Evolutionary conservation across 2,888 invertebrate species (phyloP), one percentile per base, ranked within the genome.

Genomic region (Pherbina coryleti): DNA sequence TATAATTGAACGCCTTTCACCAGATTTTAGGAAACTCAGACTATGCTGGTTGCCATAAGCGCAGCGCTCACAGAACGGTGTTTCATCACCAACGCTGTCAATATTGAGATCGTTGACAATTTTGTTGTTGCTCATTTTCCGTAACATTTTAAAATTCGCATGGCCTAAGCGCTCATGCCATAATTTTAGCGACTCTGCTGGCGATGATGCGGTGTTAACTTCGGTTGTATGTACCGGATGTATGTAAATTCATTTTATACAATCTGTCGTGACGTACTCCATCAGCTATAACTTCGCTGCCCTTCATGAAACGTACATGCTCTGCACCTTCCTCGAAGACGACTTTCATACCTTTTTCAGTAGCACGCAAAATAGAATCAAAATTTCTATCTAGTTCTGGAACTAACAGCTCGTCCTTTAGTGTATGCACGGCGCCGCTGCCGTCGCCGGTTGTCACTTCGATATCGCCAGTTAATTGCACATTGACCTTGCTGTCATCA

Each of bases 271-370:
- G 76, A 62, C 76, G 74, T n/a, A 78, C 28, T 60, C 79, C 79
- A 75, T 76, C 82, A 66, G 72, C 81, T 66, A 81, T 75, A 17
- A 73, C 17, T 66, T 66, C 25, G 25, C 53, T 44, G n/a, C 34
- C 66, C 53, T 82, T 79, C 44, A 80, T 53, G 70, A 82, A 81
- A 31, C 9, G 28, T 8, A 79, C 80, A 8, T 78, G 67, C 0
- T 80, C 25, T 17, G 73, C 80, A 57, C 78, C 82, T 76, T 79
- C 73, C 28, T 79, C 81, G n/a, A 80, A 81, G 62, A 79, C 57
- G 1, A 82, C 81, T 25, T 34, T 77, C 31, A 80, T 62, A 19
- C 78, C 76, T 72, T 78, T 81, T 53, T 79, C 79, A 19, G 80
- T 79, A 11, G 70, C 19, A 25, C 55, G 49, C 0, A 19, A 66